These are phyloP conservation scores for Dicycla oo DNA, from an alignment of 2,888 invertebrate species.

Conservation along the genomic window DNA sequence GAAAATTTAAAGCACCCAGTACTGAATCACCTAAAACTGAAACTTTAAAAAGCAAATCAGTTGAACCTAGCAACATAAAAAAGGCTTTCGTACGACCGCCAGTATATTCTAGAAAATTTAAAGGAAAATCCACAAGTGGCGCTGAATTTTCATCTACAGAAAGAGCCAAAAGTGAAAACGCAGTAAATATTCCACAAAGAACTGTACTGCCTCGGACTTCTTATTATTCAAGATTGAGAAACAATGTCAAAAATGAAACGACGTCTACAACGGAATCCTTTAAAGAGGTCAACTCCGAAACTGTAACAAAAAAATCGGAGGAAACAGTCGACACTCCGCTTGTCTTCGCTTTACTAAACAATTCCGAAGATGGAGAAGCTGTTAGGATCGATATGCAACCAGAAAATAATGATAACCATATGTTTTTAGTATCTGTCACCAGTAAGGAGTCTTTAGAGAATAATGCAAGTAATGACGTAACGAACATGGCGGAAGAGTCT, in stretches of 20 bases:
- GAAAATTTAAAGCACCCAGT: constrained; percentile 81
- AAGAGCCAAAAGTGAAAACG: constrained; percentile 60
- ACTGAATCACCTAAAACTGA: constrained; percentile 72
- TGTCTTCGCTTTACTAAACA: constrained; percentile 79
- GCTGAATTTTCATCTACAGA: constrained; percentile 66
- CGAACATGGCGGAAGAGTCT: constrained; percentile 72
- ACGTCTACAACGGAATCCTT: constrained; percentile 67
- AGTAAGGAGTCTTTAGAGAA: constrained; percentile 83
- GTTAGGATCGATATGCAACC: constrained; percentile 57
- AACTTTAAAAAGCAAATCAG: constrained; percentile 69
- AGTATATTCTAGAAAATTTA: constrained; percentile 77
- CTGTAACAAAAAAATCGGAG: constrained; percentile 75
- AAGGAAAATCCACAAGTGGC: constrained; percentile 67
- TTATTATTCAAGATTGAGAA: constrained; percentile 81
- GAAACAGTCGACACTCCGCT: constrained; percentile 78
- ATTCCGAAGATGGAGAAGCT: constrained; percentile 67
- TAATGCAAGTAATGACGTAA: constrained; percentile 72
- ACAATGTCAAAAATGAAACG: constrained; percentile 68
- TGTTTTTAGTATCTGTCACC: constrained; percentile 80
- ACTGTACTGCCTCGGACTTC: constrained; percentile 80
- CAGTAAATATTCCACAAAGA: constrained; percentile 63
- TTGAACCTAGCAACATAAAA: constrained; percentile 73
- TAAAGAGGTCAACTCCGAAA: constrained; percentile 51
- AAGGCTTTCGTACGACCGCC: constrained; percentile 77
- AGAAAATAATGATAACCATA: constrained; percentile 69